Percentiles rank a stretch among this genome's conserved stretches.
These are phyloP conservation scores for Lacanobia wlatinum DNA, from an alignment of 2,888 invertebrate genomes.

Conservation along the genomic window DNA sequence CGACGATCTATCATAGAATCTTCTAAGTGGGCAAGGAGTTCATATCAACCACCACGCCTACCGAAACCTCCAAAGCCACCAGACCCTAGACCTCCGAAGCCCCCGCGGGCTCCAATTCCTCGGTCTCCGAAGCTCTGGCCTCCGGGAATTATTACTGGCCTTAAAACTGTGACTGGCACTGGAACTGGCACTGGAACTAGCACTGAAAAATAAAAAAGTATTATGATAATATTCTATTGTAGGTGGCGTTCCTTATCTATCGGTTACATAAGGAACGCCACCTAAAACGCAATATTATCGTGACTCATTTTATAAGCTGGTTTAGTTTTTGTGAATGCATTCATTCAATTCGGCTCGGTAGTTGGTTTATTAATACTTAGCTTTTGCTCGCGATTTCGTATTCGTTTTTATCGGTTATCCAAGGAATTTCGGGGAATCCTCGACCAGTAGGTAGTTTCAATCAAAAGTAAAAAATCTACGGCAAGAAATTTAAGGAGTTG, in stretches of 20 bases:
- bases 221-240: no score
- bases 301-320: neutral
- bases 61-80: slow-evolving; percentile 64
- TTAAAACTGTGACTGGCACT: slow-evolving; percentile 62
- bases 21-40: no score
- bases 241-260: no score
- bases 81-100: slow-evolving; percentile 69
- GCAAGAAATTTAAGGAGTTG: no score
- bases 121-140: slow-evolving; percentile 65
- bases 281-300: neutral
- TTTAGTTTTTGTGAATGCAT: neutral
- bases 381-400: no score
- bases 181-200: slow-evolving; percentile 63
- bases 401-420: no score
- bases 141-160: slow-evolving; percentile 55
- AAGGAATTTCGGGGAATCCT: no score
- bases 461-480: no score
- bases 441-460: no score
- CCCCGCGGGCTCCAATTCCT: slow-evolving; percentile 72
- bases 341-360: neutral
- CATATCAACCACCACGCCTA: slow-evolving; percentile 46
- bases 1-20: no score
- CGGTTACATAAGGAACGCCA: neutral
- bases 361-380: neutral
- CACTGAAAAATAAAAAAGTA: slow-evolving; percentile 33